Evolutionary conservation across 2,797 vertebrate species (phyloP).

Genomic region (Macropus fuliginosus): DNA sequence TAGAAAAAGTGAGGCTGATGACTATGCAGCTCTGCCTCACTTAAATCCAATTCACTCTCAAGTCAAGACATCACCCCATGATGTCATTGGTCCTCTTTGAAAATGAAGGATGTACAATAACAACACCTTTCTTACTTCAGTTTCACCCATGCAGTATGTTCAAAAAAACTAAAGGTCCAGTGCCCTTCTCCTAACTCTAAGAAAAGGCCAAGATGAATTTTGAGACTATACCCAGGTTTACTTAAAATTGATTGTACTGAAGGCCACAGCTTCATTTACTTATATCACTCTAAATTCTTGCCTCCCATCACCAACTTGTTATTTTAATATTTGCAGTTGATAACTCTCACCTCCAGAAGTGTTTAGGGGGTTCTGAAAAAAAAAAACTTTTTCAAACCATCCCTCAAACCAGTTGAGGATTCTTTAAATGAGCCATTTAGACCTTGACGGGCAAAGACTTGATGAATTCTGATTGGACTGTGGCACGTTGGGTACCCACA

Average conservation of each 20-base stretch:
- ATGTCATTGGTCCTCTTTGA: not conserved
- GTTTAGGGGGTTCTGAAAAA: not conserved
- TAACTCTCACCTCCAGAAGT: not conserved
- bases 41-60: not conserved
- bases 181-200: not conserved
- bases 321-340: not conserved
- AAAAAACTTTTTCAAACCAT: not conserved
- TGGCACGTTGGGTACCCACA: not conserved
- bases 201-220: not conserved
- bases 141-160: not conserved
- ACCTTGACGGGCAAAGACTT: constrained; percentile 50
- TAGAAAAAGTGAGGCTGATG: not conserved
- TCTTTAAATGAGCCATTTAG: constrained; percentile 62
- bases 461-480: constrained; percentile 20
- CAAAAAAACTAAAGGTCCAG: not conserved
- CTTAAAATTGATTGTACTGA: not conserved
- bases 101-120: not conserved
- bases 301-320: not conserved
- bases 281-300: not conserved
- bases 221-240: not conserved
- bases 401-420: constrained; percentile 33
- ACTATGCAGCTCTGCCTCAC: not conserved
- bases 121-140: not conserved
- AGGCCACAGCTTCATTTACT: not conserved
- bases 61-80: not conserved